Evolutionary conservation across 2,888 invertebrate species (phyloP).

Genomic region (Eutolmus rufibarbis): DNA sequence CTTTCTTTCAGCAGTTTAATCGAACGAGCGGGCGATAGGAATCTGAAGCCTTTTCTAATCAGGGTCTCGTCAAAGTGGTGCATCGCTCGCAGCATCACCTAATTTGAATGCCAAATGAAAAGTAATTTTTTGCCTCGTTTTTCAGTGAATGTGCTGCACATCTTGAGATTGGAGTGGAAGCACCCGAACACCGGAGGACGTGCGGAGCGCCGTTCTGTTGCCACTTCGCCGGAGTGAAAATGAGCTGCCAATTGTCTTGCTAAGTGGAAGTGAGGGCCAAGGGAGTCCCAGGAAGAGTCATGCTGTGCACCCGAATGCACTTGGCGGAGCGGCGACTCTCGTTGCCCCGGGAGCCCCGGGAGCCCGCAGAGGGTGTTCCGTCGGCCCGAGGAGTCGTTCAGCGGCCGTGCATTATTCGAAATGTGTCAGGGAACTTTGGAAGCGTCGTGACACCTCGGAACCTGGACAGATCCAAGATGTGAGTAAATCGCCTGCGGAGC

Average conservation of each 20-base stretch:
- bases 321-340: constrained; percentile 41
- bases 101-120: not conserved
- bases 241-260: constrained; percentile 26
- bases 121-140: not conserved
- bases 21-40: not conserved
- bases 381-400: constrained; percentile 19
- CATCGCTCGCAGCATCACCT: not conserved
- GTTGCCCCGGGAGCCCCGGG: constrained; percentile 36
- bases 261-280: not conserved
- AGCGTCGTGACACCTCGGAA: constrained; percentile 7
- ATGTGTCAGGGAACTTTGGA: constrained; percentile 35
- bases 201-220: not conserved
- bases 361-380: constrained; percentile 30
- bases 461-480: constrained; percentile 3
- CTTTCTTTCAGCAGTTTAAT: not conserved
- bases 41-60: not conserved
- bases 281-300: constrained; percentile 13
- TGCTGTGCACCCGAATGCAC: constrained; percentile 47
- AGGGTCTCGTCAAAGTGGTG: not conserved
- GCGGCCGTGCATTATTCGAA: constrained; percentile 44
- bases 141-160: not conserved
- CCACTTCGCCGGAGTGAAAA: constrained; percentile 23
- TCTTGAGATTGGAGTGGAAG: not conserved
- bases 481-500: not conserved
- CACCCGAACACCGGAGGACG: not conserved